Evolutionary conservation across 2,113 vertebrate genomes (phyloP).

Genomic region (Entelurus aequoreus): DNA sequence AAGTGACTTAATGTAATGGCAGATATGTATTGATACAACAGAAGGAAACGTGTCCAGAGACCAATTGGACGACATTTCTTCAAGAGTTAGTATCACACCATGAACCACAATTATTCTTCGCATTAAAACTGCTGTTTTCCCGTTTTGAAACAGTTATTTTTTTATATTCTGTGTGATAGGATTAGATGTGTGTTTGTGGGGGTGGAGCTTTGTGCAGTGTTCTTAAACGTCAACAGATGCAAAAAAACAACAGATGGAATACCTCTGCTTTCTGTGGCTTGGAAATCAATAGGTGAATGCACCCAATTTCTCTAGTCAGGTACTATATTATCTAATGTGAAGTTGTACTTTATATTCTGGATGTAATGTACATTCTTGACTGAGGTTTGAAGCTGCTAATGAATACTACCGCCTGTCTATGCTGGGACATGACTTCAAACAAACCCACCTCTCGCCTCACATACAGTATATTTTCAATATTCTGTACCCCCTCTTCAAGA

Average conservation of each 20-base stretch:
- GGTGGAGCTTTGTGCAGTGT: conserved; percentile 6
- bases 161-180: conserved; percentile 19
- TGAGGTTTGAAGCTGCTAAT: conserved; percentile 20
- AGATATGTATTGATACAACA: no score
- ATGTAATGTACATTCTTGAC: conserved; percentile 25
- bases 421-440: no score
- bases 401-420: conserved; percentile 1
- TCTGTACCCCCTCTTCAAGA: no score
- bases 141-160: conserved; percentile 13
- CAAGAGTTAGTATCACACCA: no score
- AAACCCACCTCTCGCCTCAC: no score
- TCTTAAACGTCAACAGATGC: conserved; percentile 28
- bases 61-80: no score
- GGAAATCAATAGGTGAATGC: conserved; percentile 19
- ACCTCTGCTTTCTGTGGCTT: conserved; percentile 23
- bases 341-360: conserved; percentile 1
- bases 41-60: no score
- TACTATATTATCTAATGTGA: conserved; percentile 16
- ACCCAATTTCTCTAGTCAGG: neutral
- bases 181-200: neutral
- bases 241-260: conserved; percentile 39
- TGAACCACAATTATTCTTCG: neutral
- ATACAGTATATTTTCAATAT: no score
- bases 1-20: no score
- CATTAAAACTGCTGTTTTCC: conserved; percentile 38